Evolutionary conservation across 1,140 invertebrate genomes (phyloP), one percentile per base, ranked within the genome.

Genomic region (Anastrepha ludens): DNA sequence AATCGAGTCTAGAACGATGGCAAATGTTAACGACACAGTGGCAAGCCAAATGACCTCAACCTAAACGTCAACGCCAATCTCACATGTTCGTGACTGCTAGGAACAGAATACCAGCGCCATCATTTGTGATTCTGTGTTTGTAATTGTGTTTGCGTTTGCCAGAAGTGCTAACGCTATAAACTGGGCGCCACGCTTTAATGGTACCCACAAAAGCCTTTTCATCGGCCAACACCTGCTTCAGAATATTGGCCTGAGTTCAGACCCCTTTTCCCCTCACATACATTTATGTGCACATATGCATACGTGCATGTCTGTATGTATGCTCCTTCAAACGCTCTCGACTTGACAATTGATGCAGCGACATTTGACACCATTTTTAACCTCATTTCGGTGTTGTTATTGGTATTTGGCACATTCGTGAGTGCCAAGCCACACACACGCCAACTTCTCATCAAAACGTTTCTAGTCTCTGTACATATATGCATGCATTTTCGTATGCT

Each of bases 311-410:
- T 41, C 39, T 74, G 67, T 41, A 17, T 15, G 39, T 41, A 8
- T 17, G 41, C 67, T 74, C 67, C 41, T 74, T 74, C 67, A 74
- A 47, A 44, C 41, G 13, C 67, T 47, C 67, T 74, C 41, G 17
- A 47, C 39, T 74, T n/a, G 67, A 47, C 58, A 59, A 85, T 85
- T 85, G 81, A 60, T 60, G 81, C 81, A 85, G 15, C 81, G 85
- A 60, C 85, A 86, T 59, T 86, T 86, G 85, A 62, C 85, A 86
- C 50, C 85, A 39, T 39, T 86, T 86, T 86, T 64, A 64, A 86
- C 58, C 58, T 47, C 85, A 81, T 81, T 81, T 81, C 44, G 15
- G 17, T 81, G 47, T 81, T 81, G 74, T 81, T 81, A n/a, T 20
- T 81, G 47, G n/a, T 55, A 81, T 74, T 74, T 81, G 47, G 6